A percentile compares a stretch with the other conserved stretches of the same genome.
Conservation (phyloP, 2,888 invertebrate species). For the Rhaphigaster nebulosa region DNA sequence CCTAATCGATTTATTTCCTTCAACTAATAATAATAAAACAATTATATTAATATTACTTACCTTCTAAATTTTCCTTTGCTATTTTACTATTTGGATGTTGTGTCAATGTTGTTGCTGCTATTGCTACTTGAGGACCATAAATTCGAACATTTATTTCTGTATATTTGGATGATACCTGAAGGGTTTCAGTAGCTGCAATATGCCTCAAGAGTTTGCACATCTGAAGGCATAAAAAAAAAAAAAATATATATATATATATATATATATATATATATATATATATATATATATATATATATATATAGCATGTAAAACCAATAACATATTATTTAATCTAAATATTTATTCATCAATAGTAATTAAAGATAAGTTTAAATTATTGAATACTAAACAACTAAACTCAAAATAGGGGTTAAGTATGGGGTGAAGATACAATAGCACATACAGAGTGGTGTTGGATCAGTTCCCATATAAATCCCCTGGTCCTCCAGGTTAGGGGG, state of each 20-base stretch:
- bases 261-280: no score
- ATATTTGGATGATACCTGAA: constrained; percentile 96
- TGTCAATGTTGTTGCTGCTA: constrained; percentile 92
- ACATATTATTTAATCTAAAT: background rate
- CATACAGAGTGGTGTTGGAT: no score
- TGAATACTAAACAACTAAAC: background rate
- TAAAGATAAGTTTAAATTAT: background rate
- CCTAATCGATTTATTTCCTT: background rate
- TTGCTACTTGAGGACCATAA: constrained; percentile 94
- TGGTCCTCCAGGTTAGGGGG: no score
- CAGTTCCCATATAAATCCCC: no score
- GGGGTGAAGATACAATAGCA: no score
- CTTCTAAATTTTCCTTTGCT: constrained; percentile 95
- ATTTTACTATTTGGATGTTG: constrained; percentile 94
- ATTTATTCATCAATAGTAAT: no score
- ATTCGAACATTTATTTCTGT: constrained; percentile 95
- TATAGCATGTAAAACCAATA: background rate
- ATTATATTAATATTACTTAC: constrained; percentile 67
- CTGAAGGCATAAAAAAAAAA: constrained; percentile 70
- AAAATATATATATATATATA: no score
- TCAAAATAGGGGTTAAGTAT: no score
- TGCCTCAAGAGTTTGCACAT: constrained; percentile 96
- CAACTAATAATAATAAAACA: background rate
- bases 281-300: no score
- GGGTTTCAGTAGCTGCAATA: constrained; percentile 92